Percentiles rank a stretch among this genome's conserved stretches.
Conservation (phyloP, 2,888 invertebrate species). For the Baccha elongata region DNA sequence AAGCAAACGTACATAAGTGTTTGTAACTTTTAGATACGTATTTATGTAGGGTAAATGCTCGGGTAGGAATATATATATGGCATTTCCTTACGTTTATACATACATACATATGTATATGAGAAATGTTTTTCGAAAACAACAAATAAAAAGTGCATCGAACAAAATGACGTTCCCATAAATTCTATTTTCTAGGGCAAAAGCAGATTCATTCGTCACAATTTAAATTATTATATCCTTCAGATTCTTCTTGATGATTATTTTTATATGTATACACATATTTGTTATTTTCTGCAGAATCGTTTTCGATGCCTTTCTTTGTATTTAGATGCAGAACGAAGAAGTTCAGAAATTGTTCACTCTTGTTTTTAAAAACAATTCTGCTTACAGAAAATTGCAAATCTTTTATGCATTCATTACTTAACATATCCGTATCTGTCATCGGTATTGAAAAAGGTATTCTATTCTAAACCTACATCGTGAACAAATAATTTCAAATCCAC, state of each 20-base stretch:
- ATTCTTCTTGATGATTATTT: background rate
- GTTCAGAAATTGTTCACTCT: background rate
- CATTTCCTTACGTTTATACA: background rate
- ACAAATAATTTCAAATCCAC: slow-evolving; percentile 13
- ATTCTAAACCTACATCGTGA: background rate
- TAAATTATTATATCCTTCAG: slow-evolving; percentile 51
- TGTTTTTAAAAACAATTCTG: slow-evolving; percentile 30
- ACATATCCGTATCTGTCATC: slow-evolving; percentile 29
- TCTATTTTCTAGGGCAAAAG: slow-evolving; percentile 6
- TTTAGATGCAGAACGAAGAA: slow-evolving; percentile 35
- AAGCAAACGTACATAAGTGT: background rate
- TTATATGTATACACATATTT: slow-evolving; percentile 8
- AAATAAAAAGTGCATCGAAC: slow-evolving; percentile 31
- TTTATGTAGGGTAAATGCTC: no score
- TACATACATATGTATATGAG: background rate
- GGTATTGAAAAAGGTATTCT: slow-evolving; percentile 28
- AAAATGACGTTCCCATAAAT: slow-evolving; percentile 42
- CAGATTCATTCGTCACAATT: slow-evolving; percentile 48
- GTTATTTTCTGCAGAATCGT: background rate
- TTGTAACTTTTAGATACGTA: slow-evolving; percentile 18
- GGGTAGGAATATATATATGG: background rate
- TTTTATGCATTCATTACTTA: slow-evolving; percentile 55
- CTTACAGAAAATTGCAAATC: slow-evolving; percentile 36
- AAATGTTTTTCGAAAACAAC: background rate
- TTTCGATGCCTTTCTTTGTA: slow-evolving; percentile 17